Percentiles rank a stretch among this genome's conserved stretches.
Conservation (phyloP, 2,888 invertebrate genomes). For the Drosophila atroscutellata region DNA sequence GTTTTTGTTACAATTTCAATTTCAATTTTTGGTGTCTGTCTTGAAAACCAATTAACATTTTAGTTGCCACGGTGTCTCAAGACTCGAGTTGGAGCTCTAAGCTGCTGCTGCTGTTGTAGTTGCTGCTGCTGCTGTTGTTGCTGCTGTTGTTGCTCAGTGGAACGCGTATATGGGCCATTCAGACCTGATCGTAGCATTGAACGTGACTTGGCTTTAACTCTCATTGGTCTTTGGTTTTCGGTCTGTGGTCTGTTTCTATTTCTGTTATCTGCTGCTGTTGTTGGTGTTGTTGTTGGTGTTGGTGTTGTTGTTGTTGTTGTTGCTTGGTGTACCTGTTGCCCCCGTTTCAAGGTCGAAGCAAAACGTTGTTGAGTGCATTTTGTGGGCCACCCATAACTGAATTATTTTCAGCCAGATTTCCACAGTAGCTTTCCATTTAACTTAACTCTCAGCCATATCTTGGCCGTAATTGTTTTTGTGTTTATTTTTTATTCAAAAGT, state of each 20-base stretch:
- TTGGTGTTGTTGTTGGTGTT: slow-evolving; percentile 19
- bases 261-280: background rate
- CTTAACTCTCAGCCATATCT: slow-evolving; percentile 25
- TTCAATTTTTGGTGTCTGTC: slow-evolving; percentile 29
- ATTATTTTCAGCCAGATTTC: slow-evolving; percentile 8
- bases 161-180: slow-evolving; percentile 48
- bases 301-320: background rate
- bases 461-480: slow-evolving; percentile 18
- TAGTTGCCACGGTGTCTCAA: slow-evolving; percentile 41
- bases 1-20: slow-evolving; percentile 69
- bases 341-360: slow-evolving; percentile 52
- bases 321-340: slow-evolving; percentile 17
- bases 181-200: slow-evolving; percentile 63
- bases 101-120: background rate
- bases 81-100: background rate
- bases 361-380: slow-evolving; percentile 12
- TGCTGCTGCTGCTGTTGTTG: slow-evolving; percentile 5
- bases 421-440: slow-evolving; percentile 35
- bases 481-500: background rate
- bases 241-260: background rate
- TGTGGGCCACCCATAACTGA: slow-evolving; percentile 37
- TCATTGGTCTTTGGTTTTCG: slow-evolving; percentile 6
- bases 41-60: slow-evolving; percentile 72
- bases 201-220: slow-evolving; percentile 70
- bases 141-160: slow-evolving; percentile 14